Percentiles rank a stretch among this genome's conserved stretches.
Evolutionary conservation across 92 coral and sea anemone genomes (phyloP).

Genomic region (Virgularia gustaviana): DNA sequence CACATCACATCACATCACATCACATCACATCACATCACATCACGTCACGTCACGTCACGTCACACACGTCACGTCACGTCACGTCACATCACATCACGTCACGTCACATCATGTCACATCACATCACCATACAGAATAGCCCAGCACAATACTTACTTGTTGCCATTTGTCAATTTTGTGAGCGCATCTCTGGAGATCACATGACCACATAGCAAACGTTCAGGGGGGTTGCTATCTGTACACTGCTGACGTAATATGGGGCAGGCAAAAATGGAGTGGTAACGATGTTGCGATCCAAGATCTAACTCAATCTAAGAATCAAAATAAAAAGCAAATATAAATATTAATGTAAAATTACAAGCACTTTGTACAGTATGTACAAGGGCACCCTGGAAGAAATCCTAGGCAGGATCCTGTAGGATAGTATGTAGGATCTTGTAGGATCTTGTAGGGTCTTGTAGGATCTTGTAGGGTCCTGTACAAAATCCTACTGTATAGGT

Average conservation of each 20-base stretch:
- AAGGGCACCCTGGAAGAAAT: not conserved
- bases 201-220: constrained; percentile 88
- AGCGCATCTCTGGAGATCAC: constrained; percentile 93
- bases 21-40: not conserved
- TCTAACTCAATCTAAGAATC: constrained; percentile 91
- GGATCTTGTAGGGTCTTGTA: too few species aligned
- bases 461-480: too few species aligned
- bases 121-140: not conserved
- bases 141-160: constrained; percentile 64
- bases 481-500: too few species aligned
- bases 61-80: not conserved
- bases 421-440: too few species aligned
- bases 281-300: constrained; percentile 88
- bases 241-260: constrained; percentile 95
- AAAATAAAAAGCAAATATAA: too few species aligned
- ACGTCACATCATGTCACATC: not conserved
- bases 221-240: constrained; percentile 93
- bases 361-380: not conserved
- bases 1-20: too few species aligned
- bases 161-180: constrained; percentile 89
- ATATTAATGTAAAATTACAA: too few species aligned
- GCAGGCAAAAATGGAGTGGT: constrained; percentile 93
- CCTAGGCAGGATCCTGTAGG: too few species aligned
- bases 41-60: not conserved
- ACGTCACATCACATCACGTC: not conserved